Evolutionary conservation across 2,888 invertebrate genomes (phyloP).

Genomic region (Cheilosia pagana): DNA sequence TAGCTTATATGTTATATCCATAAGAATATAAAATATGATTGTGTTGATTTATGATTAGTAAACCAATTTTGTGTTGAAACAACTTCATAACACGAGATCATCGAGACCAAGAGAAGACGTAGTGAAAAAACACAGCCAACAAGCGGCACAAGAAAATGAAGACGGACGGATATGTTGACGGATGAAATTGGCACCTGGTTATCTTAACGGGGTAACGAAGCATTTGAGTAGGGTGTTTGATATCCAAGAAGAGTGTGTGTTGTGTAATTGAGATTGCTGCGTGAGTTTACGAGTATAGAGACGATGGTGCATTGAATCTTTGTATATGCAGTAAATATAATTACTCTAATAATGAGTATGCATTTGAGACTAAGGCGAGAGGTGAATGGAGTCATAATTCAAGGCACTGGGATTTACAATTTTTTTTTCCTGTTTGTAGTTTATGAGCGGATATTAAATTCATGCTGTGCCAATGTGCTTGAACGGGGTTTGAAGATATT

Average conservation of each 20-base stretch:
- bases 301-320: constrained; percentile 20
- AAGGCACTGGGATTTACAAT: background rate
- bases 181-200: constrained; percentile 68
- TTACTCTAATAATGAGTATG: constrained; percentile 36
- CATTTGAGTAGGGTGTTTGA: constrained; percentile 51
- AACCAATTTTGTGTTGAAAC: constrained; percentile 70
- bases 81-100: constrained; percentile 67
- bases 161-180: constrained; percentile 52
- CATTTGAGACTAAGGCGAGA: constrained; percentile 11
- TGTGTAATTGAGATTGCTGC: constrained; percentile 51
- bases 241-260: constrained; percentile 34
- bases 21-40: constrained; percentile 72
- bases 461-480: constrained; percentile 16
- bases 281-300: constrained; percentile 20
- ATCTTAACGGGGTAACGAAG: constrained; percentile 49
- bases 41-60: constrained; percentile 73
- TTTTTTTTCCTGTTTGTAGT: background rate
- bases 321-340: constrained; percentile 45
- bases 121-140: background rate
- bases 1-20: constrained; percentile 36
- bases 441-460: constrained; percentile 28
- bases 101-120: constrained; percentile 6
- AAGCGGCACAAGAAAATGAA: constrained; percentile 3
- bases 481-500: background rate
- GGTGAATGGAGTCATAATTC: constrained; percentile 28